These are phyloP conservation scores for Glossosoma conforme DNA, from an alignment of 1,140 invertebrate species.

Conservation along the genomic window DNA sequence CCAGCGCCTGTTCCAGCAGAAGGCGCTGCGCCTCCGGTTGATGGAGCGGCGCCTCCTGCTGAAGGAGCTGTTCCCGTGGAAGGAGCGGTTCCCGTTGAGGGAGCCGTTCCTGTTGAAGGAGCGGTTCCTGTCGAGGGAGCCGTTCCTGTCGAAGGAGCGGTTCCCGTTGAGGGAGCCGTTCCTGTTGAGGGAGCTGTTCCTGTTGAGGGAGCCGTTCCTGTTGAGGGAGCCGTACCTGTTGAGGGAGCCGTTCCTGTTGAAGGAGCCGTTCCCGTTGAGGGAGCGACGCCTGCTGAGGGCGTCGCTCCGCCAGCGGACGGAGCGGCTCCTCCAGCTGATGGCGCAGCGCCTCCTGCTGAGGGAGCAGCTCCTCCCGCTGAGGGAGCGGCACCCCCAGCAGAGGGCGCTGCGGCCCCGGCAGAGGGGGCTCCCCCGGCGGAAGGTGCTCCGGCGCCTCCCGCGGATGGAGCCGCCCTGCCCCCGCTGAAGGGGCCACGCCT, in stretches of 20 bases:
- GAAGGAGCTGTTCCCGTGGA: conserved; percentile 34
- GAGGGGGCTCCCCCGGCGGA: conserved; percentile 40
- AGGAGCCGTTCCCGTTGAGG: conserved; percentile 34
- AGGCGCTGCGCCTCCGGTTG: conserved; percentile 38
- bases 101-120: conserved; percentile 36
- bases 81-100: conserved; percentile 38
- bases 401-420: conserved; percentile 35
- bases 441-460: conserved; percentile 36
- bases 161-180: conserved; percentile 34
- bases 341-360: conserved; percentile 36
- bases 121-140: conserved; percentile 32
- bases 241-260: conserved; percentile 32
- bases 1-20: conserved; percentile 38
- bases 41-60: conserved; percentile 36
- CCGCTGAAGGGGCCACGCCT: conserved; percentile 37
- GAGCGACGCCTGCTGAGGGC: conserved; percentile 36
- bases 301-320: conserved; percentile 39
- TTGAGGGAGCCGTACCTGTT: conserved; percentile 40
- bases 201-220: conserved; percentile 33
- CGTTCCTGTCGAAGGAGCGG: conserved; percentile 34
- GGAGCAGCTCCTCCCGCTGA: conserved; percentile 38
- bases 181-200: conserved; percentile 34
- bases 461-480: conserved; percentile 31
- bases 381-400: conserved; percentile 33
- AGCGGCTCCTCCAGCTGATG: conserved; percentile 37